Percentiles rank a stretch among this genome's conserved stretches.
phyloP scores from a whole-genome alignment of 2,113 vertebrate genomes.

The Martes martes region DNA sequence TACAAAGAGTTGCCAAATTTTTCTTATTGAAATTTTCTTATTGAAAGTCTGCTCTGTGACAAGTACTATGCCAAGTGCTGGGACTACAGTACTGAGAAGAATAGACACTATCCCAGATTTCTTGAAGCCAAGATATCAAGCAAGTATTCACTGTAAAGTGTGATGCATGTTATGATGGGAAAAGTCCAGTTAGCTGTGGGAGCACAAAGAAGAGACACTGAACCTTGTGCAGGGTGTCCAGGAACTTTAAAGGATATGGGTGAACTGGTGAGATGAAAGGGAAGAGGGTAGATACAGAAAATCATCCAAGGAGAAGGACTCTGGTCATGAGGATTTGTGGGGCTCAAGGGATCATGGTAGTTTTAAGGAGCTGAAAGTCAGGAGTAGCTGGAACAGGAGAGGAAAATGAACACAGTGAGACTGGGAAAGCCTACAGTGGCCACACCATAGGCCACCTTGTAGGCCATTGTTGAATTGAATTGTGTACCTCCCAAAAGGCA shows the following conservation, averaged over 20 bases:
- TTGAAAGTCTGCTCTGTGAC: neutral
- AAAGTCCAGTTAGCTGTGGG: neutral
- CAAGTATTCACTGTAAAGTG: neutral
- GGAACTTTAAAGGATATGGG: neutral
- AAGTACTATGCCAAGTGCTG: neutral
- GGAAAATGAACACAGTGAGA: neutral
- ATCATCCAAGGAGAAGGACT: neutral
- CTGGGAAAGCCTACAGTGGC: neutral
- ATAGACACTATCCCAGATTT: neutral
- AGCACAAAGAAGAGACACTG: neutral
- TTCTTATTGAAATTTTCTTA: neutral
- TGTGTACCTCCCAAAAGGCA: neutral
- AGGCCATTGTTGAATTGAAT: neutral
- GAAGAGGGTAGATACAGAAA: fast-evolving
- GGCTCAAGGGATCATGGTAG: too few relatives aligned
- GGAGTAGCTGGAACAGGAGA: neutral
- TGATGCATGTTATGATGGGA: too few relatives aligned
- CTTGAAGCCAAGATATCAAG: neutral
- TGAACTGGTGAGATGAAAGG: neutral
- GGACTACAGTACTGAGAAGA: neutral
- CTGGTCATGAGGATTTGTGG: neutral
- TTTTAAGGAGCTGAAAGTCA: neutral
- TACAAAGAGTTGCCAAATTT: neutral
- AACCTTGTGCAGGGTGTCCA: neutral
- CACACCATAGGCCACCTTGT: neutral